Evolutionary conservation across 2,797 vertebrate species (phyloP), one percentile per base, ranked within the genome.

Genomic region (Salarias fasciatus): DNA sequence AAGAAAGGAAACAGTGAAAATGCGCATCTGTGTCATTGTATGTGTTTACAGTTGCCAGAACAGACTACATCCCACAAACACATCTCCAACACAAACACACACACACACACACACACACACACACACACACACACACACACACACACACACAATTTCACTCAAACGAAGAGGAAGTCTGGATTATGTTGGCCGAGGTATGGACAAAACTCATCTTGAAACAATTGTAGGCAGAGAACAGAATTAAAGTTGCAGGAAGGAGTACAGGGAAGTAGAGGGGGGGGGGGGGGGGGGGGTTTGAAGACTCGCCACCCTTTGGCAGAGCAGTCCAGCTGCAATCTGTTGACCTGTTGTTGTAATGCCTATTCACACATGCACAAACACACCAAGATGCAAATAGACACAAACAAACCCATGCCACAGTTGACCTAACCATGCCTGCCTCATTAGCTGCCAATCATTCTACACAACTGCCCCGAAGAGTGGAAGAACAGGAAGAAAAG

Each of bases 161-260:
- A 69, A 82, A 82, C 76, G 61, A 72, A 86, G 69, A 79, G 82
- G 79, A 91, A 86, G 79, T 90, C 90, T 92, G 92, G 91, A 77
- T 89, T 89, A 81, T 88, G 87, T 92, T 87, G 87, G 76, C 78
- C 82, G 76, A 70, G 74, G 80, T 73, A 86, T 50, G 78, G 86
- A 86, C 82, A 80, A 86, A 85, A 87, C 82, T 92, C 90, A 92
- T 91, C 87, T 91, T 91, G 91, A 91, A 92, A 89, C 91, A 88
- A 93, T 91, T 48, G 73, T 63, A 52, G 75, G 68, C 62, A 59
- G 63, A 62, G 63, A 43, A 18, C 66, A 78, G 72, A 78, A 47
- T 63, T 47, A 73, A 84, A 80, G 77, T 72, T 80, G 63, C 53
- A 86, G 69, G 71, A 75, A 75, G 60, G 59, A 64, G 59, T 48